Percentiles rank a stretch among this genome's conserved stretches.
Evolutionary conservation across 1,140 invertebrate species (phyloP).

Genomic region (Pogonognathellus flavescens): DNA sequence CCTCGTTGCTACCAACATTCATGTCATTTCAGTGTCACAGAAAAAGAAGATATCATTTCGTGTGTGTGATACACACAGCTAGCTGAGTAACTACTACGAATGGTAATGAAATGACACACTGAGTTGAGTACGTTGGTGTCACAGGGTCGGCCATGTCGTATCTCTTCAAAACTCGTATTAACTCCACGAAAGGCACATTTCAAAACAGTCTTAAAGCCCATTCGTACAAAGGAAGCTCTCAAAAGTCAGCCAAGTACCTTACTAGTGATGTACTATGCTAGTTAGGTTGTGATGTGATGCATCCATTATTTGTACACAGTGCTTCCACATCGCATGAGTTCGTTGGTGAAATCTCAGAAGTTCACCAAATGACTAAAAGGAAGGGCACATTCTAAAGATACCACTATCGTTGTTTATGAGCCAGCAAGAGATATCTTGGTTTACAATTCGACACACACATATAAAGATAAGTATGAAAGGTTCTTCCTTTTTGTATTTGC

Average conservation of each 20-base stretch:
- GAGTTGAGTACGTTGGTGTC: conserved; percentile 32
- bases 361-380: conserved; percentile 9
- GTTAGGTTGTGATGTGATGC: background rate
- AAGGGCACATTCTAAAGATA: conserved; percentile 6
- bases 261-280: background rate
- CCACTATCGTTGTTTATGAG: conserved; percentile 3
- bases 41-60: background rate
- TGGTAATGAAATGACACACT: conserved; percentile 43
- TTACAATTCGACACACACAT: conserved; percentile 41
- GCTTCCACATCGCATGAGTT: background rate
- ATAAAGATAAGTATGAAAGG: conserved; percentile 10
- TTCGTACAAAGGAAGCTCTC: background rate
- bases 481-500: conserved; percentile 5
- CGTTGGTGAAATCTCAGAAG: background rate
- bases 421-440: conserved; percentile 5
- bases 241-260: conserved; percentile 17
- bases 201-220: background rate
- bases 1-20: background rate
- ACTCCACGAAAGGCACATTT: background rate
- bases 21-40: conserved; percentile 14
- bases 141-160: conserved; percentile 15
- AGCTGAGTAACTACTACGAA: background rate
- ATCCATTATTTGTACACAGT: conserved; percentile 33
- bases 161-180: conserved; percentile 45
- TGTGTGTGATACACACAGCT: background rate